Evolutionary conservation across 2,888 invertebrate species (phyloP).

Genomic region (Oscheius sp.): DNA sequence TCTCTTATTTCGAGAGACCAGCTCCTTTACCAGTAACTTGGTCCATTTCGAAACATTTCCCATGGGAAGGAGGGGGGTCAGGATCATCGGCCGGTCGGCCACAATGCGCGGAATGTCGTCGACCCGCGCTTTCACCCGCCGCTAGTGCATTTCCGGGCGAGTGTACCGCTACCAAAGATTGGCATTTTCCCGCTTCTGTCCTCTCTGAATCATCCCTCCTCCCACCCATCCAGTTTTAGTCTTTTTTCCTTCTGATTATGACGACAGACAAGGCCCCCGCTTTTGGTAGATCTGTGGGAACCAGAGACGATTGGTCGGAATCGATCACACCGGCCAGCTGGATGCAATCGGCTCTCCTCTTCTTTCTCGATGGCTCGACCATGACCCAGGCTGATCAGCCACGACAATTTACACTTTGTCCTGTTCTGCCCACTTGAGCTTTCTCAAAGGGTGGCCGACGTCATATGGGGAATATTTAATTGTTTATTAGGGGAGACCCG

Average conservation of each 20-base stretch:
- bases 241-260: not conserved
- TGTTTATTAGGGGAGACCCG: constrained; percentile 9
- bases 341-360: not conserved
- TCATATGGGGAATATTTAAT: constrained; percentile 10
- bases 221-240: not conserved
- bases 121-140: constrained; percentile 9
- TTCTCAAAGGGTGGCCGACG: not conserved
- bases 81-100: constrained; percentile 20
- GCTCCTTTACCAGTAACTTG: too few relatives aligned
- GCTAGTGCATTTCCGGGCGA: not conserved
- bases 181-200: too few relatives aligned
- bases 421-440: not conserved
- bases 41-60: constrained; percentile 4
- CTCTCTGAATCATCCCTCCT: too few relatives aligned
- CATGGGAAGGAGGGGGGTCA: constrained; percentile 9
- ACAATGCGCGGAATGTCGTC: constrained; percentile 25
- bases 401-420: not conserved
- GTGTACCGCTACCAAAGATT: not conserved
- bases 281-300: not conserved
- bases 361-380: not conserved
- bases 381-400: not conserved
- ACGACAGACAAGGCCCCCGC: not conserved
- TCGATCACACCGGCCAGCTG: not conserved
- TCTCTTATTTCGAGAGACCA: too few relatives aligned
- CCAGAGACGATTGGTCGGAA: not conserved